phyloP scores from a whole-genome alignment of 2,888 invertebrate species.

The Pyrrhia umbra region DNA sequence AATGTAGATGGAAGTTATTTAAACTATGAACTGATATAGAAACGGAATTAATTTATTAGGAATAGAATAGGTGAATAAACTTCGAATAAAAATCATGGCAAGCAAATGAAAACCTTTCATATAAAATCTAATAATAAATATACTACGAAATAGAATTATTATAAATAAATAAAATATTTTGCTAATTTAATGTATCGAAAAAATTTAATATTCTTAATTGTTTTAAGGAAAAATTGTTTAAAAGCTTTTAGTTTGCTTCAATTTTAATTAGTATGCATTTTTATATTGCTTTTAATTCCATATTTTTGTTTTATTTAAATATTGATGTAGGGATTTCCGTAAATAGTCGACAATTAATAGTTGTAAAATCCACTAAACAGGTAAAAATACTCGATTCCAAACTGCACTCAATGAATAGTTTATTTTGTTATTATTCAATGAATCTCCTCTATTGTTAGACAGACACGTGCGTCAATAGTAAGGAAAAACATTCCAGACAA shows the following conservation, averaged over 20 bases:
- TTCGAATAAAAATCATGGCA: not conserved
- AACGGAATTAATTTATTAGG: not conserved
- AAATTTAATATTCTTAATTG: no score
- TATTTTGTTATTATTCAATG: constrained; percentile 26
- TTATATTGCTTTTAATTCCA: not conserved
- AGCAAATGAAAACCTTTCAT: no score
- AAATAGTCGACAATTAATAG: no score
- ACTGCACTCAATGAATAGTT: constrained; percentile 7
- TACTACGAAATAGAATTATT: no score
- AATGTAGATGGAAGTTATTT: constrained; percentile 15
- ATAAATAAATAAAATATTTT: no score
- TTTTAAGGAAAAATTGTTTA: no score
- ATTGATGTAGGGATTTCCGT: no score
- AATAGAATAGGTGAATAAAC: not conserved
- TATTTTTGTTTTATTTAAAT: no score
- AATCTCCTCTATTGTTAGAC: constrained; percentile 1
- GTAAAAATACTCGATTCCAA: constrained; percentile 3
- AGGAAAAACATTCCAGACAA: constrained; percentile 17
- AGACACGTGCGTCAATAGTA: constrained; percentile 29
- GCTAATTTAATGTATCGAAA: no score
- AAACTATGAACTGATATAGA: constrained; percentile 14
- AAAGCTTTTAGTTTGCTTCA: no score
- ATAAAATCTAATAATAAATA: no score
- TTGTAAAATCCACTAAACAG: constrained; percentile 19
- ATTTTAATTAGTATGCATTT: not conserved